Percentiles rank a stretch among this genome's conserved stretches.
phyloP scores from a whole-genome alignment of 2,888 invertebrate genomes.

The Salticus scenicus region DNA sequence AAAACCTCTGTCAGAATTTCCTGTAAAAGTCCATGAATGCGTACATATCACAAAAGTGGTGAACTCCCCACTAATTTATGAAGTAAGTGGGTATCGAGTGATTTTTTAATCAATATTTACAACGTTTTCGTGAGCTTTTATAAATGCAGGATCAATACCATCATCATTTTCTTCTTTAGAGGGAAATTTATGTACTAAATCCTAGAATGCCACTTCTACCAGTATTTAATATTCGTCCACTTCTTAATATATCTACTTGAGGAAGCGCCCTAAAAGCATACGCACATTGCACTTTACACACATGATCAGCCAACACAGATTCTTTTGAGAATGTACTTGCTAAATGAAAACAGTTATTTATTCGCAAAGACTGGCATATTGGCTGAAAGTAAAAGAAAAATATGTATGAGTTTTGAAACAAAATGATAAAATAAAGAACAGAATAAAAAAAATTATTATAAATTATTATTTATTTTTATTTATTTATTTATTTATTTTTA shows the following conservation, averaged over 20 bases:
- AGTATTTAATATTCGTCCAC: constrained; percentile 30
- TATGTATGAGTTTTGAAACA: no score
- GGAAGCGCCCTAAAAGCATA: constrained; percentile 75
- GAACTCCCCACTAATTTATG: neutral
- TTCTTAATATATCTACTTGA: constrained; percentile 66
- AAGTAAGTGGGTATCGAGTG: neutral
- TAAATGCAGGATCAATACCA: neutral
- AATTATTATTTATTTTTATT: no score
- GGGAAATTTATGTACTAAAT: constrained; percentile 36
- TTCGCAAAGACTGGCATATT: constrained; percentile 89
- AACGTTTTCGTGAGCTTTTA: neutral
- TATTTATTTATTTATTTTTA: no score
- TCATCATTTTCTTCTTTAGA: no score
- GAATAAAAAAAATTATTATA: no score
- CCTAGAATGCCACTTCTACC: constrained; percentile 42
- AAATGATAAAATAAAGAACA: no score
- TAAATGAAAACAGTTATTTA: constrained; percentile 89
- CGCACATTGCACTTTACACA: constrained; percentile 93
- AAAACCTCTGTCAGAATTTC: no score
- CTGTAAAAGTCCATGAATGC: neutral
- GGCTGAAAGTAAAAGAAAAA: constrained; percentile 79
- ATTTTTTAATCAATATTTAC: neutral
- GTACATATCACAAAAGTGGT: neutral
- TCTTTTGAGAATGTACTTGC: constrained; percentile 89
- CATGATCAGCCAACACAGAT: constrained; percentile 87